A percentile compares a stretch with the other conserved stretches of the same genome.
These are phyloP conservation scores for Channallabes apus DNA, from an alignment of 2,797 vertebrate genomes.

Conservation along the genomic window DNA sequence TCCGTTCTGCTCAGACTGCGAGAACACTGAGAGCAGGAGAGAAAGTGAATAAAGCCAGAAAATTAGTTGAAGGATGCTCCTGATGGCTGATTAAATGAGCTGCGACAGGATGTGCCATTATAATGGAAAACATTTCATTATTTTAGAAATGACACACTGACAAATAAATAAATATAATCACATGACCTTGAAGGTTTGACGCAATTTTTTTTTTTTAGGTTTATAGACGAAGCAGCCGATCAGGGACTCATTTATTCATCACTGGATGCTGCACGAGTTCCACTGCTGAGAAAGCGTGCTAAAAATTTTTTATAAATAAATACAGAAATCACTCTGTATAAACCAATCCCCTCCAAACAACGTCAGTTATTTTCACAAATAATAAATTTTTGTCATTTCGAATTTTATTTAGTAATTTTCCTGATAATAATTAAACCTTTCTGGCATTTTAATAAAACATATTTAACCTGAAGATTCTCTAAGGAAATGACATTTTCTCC, in stretches of 20 bases:
- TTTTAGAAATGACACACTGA: background rate
- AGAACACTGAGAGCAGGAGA: background rate
- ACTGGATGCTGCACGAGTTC: background rate
- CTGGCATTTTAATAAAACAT: too few relatives aligned
- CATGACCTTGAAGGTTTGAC: background rate
- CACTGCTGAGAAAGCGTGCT: background rate
- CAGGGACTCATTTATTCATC: background rate
- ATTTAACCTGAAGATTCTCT: too few relatives aligned
- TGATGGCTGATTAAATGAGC: background rate
- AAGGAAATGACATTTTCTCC: too few relatives aligned
- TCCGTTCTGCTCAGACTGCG: background rate
- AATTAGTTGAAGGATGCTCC: background rate
- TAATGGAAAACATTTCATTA: background rate
- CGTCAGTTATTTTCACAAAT: background rate
- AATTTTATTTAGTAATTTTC: too few relatives aligned
- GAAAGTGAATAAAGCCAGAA: background rate
- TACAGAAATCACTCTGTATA: background rate
- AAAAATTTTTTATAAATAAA: background rate
- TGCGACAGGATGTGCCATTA: background rate
- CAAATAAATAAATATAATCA: background rate
- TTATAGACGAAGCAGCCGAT: background rate
- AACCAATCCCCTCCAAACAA: background rate
- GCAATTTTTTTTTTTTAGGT: background rate
- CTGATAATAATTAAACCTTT: too few relatives aligned
- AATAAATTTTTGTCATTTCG: too few relatives aligned